These are phyloP conservation scores for Wasmannia auropunctata DNA, from an alignment of 1,140 invertebrate species.

Conservation along the genomic window DNA sequence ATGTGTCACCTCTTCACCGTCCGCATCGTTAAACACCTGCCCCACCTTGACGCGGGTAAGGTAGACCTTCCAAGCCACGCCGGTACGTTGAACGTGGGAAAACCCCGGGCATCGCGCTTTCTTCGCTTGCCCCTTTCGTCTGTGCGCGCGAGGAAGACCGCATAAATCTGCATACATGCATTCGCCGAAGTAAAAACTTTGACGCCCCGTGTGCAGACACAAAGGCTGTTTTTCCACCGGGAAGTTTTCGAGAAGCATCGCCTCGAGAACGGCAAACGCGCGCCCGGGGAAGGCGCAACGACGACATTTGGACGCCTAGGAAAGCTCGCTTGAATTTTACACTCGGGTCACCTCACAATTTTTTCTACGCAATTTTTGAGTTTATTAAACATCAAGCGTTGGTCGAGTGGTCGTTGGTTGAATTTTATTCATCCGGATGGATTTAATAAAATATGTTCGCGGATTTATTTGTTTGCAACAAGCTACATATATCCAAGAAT, in stretches of 20 bases:
- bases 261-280: background rate
- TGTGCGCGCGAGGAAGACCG: slow-evolving; percentile 77
- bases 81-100: slow-evolving; percentile 80
- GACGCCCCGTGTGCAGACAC: slow-evolving; percentile 72
- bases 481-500: background rate
- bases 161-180: slow-evolving; percentile 84
- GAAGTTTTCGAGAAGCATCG: slow-evolving; percentile 52
- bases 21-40: slow-evolving; percentile 74
- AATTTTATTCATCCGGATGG: no score
- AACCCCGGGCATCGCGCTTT: slow-evolving; percentile 64
- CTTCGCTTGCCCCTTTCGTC: slow-evolving; percentile 54
- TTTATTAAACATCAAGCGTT: background rate
- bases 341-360: background rate
- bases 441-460: background rate
- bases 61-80: slow-evolving; percentile 64
- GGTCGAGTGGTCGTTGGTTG: no score
- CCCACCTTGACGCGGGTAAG: slow-evolving; percentile 60
- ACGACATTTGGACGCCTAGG: slow-evolving; percentile 14
- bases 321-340: slow-evolving; percentile 35
- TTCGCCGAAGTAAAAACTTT: slow-evolving; percentile 80
- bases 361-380: background rate
- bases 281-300: background rate
- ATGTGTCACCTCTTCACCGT: slow-evolving; percentile 68
- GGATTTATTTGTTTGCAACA: background rate
- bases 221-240: slow-evolving; percentile 68